Evolutionary conservation across 2,113 vertebrate genomes (phyloP).

Genomic region (Aepyceros melampus): DNA sequence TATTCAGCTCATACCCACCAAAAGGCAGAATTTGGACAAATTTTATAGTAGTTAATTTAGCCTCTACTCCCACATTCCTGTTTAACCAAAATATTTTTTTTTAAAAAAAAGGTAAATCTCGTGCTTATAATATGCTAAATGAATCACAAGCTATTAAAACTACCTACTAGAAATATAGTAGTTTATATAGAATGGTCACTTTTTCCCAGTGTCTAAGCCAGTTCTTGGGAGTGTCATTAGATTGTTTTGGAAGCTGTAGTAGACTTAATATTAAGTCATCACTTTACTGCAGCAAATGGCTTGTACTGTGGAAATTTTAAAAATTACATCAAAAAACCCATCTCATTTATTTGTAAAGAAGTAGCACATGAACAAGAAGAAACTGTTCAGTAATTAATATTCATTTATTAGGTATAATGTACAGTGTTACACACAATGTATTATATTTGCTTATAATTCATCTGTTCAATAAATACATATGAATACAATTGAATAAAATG

Average conservation of each 20-base stretch:
- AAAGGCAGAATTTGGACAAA: not conserved
- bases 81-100: not conserved
- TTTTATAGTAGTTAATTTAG: not conserved
- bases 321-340: not conserved
- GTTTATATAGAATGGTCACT: not conserved
- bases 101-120: not conserved
- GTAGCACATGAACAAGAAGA: not conserved
- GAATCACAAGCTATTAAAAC: not conserved
- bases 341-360: not conserved
- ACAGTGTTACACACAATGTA: not conserved
- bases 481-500: not conserved
- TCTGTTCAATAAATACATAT: not conserved
- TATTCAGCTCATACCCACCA: not conserved
- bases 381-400: not conserved
- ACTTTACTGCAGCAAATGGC: not conserved
- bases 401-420: not conserved
- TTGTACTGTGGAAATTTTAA: not conserved
- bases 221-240: not conserved
- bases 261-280: not conserved
- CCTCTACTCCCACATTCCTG: not conserved
- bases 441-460: not conserved
- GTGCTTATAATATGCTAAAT: not conserved
- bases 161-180: not conserved
- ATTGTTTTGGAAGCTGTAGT: constrained; percentile 9
- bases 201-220: not conserved